Base-by-base conservation (phyloP, 2,888 invertebrate genomes). In the Cetonia aurata region DNA sequence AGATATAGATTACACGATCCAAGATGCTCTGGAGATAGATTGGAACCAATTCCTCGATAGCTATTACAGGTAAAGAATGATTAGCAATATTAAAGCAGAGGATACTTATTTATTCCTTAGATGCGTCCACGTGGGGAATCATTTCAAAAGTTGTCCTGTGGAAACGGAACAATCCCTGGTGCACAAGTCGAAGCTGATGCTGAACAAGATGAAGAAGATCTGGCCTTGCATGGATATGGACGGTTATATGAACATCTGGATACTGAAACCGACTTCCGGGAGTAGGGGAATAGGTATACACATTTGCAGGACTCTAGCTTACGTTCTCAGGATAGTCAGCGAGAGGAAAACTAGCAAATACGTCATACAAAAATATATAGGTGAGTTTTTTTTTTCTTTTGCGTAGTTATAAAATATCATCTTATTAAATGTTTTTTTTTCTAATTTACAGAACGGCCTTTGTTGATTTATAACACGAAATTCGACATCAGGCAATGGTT, bases 401-500 rank as follows among this genome's bases (percentile, higher is more conserved):
- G 1, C 25, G 25, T 52, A 12, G 13, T 19, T 57, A 10, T 25
- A 37, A 10, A 37, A 37, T 37, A 3, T 8, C 1, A 37, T 25
- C 4, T 25, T 3, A 25, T 59, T 15, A 46, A 46, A 15, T n/a
- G n/a, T 50, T 50, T 50, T 50, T 48, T 6, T 9, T 17, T 57
- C 15, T 15, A 12, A 8, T 68, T 76, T 82, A 70, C 71, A 84
- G 84, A 85, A 85, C 90, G 92, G 55, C 96, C 96, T 0, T 83
- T 95, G 55, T 84, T 96, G 53, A 90, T 96, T 48, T 89, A 94
- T 81, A 91, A 92, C 72, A 95, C 95, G 0, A 96, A 96, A 86
- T 96, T 96, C 81, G 96, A 96, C 80, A 95, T 96, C 73, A 89
- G 96, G 8, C 94, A 95, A 84, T 96, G 96, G 89, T 95, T 95